A percentile compares a stretch with the other conserved stretches of the same genome.
Evolutionary conservation across 1,140 invertebrate species (phyloP).

Genomic region (Aleiodes sp.): DNA sequence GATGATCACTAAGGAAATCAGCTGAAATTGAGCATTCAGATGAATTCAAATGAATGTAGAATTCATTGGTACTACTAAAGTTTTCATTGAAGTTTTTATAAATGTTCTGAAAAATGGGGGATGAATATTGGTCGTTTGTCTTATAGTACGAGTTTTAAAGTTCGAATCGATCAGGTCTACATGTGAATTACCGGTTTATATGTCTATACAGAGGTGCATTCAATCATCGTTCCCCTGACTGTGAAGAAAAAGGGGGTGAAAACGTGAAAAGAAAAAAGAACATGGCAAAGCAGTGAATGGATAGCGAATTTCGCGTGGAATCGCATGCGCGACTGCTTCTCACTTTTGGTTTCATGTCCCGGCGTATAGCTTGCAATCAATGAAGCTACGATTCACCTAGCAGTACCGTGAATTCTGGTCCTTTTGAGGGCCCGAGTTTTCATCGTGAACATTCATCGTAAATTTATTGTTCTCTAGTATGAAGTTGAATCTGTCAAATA

Average conservation of each 20-base stretch:
- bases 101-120: too few species aligned
- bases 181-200: too few species aligned
- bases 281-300: neutral
- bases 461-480: neutral
- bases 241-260: neutral
- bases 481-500: too few species aligned
- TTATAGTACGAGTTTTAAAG: too few species aligned
- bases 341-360: constrained; percentile 37
- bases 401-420: constrained; percentile 50
- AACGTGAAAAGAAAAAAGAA: neutral
- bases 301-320: neutral
- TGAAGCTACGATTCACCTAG: constrained; percentile 64
- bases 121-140: too few species aligned
- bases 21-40: too few species aligned
- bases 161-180: too few species aligned
- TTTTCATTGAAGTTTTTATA: too few species aligned
- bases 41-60: too few species aligned
- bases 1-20: too few species aligned
- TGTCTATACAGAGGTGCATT: neutral
- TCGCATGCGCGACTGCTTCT: constrained; percentile 11
- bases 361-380: constrained; percentile 62
- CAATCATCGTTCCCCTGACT: neutral
- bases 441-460: neutral
- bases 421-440: constrained; percentile 6
- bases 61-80: too few species aligned